Conservation (phyloP, 2,113 vertebrate genomes). For the Eubucco bourcierii region DNA sequence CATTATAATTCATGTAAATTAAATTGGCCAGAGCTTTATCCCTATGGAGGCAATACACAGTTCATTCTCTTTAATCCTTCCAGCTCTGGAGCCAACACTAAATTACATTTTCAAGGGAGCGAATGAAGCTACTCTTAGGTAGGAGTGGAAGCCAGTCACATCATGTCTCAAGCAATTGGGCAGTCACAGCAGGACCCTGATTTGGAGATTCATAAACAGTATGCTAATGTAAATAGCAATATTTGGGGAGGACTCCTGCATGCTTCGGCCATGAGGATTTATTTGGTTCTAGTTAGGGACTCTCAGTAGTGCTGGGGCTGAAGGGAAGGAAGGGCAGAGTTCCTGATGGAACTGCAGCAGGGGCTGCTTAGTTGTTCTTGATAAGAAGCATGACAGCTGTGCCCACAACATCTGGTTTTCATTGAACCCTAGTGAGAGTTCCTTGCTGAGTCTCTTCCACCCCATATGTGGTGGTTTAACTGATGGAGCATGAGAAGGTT, state of each 20-base stretch:
- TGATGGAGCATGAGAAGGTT: constrained; percentile 64
- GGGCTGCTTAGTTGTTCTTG: constrained; percentile 37
- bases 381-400: constrained; percentile 53
- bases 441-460: constrained; percentile 62
- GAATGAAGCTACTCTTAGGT: not conserved
- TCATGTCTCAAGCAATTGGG: not conserved
- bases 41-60: not conserved
- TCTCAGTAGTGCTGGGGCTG: not conserved
- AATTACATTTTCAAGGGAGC: not conserved
- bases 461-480: constrained; percentile 64
- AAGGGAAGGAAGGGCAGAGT: constrained; percentile 39
- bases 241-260: not conserved
- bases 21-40: constrained; percentile 29
- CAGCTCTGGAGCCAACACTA: not conserved
- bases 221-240: not conserved
- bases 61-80: not conserved
- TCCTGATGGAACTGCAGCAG: constrained; percentile 33
- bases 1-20: constrained; percentile 25
- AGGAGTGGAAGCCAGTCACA: not conserved
- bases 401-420: constrained; percentile 60
- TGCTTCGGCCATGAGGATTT: not conserved
- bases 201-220: not conserved
- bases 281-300: constrained; percentile 27
- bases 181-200: not conserved
- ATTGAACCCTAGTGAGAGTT: constrained; percentile 40